Evolutionary conservation across 2,113 vertebrate species (phyloP).

Genomic region (Bagarius yarrelli): DNA sequence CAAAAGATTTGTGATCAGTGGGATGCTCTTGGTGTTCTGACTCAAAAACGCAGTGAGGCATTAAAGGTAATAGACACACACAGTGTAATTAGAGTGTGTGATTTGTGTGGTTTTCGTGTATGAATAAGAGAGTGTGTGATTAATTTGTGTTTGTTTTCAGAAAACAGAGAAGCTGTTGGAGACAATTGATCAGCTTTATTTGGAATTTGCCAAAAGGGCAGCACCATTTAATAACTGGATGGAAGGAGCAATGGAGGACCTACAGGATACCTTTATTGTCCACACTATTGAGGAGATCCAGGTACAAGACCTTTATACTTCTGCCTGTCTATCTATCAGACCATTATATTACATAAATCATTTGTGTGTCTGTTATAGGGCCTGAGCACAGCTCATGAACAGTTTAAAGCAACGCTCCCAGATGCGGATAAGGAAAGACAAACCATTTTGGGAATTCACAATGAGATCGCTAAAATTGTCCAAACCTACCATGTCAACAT

Average conservation of each 20-base stretch:
- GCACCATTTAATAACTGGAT: constrained; percentile 99
- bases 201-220: constrained; percentile 96
- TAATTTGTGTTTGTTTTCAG: constrained; percentile 63
- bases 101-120: not conserved
- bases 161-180: constrained; percentile 94
- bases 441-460: constrained; percentile 96
- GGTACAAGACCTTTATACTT: constrained; percentile 63
- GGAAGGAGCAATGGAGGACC: constrained; percentile 98
- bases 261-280: constrained; percentile 97
- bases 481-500: constrained; percentile 98
- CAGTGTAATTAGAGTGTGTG: not conserved
- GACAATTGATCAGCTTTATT: constrained; percentile 95
- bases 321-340: not conserved
- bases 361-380: constrained; percentile 72
- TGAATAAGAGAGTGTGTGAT: not conserved
- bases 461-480: constrained; percentile 94
- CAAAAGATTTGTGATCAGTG: constrained; percentile 98
- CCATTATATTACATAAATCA: not conserved
- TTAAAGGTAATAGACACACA: constrained; percentile 79
- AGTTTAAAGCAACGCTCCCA: constrained; percentile 96
- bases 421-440: constrained; percentile 94
- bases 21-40: constrained; percentile 88
- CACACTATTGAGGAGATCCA: constrained; percentile 98
- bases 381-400: constrained; percentile 92
- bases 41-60: constrained; percentile 93